Evolutionary conservation across 2,113 vertebrate genomes (phyloP).

Genomic region (Eudyptes chrysolophus): DNA sequence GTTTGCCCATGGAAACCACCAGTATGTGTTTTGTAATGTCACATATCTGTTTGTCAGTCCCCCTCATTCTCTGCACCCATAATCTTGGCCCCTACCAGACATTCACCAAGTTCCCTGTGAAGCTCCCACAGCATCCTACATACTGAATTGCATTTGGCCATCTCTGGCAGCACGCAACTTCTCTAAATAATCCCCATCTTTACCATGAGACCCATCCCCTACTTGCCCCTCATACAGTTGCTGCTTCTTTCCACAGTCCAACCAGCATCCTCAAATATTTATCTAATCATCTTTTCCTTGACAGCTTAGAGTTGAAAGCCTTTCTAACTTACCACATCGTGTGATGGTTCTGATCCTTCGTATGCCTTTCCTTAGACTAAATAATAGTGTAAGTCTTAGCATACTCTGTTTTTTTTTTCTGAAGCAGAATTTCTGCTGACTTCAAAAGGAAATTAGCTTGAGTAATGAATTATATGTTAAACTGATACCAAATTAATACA

Average conservation of each 20-base stretch:
- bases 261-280: not conserved
- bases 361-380: not conserved
- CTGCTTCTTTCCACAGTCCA: not conserved
- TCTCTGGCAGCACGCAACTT: not conserved
- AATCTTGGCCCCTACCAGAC: not conserved
- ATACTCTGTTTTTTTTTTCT: not conserved
- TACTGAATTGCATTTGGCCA: not conserved
- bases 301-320: not conserved
- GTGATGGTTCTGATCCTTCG: not conserved
- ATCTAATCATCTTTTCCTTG: not conserved
- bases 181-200: not conserved
- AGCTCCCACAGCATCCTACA: not conserved
- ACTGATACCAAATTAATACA: not conserved
- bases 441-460: not conserved
- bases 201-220: not conserved
- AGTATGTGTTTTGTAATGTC: not conserved
- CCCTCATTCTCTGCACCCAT: not conserved
- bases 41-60: not conserved
- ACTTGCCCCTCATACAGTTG: not conserved
- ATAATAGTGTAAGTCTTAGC: not conserved
- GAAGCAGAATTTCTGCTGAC: not conserved
- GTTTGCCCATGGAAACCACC: not conserved
- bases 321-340: rapidly evolving
- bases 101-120: not conserved
- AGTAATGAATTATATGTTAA: not conserved